Evolutionary conservation across 2,888 invertebrate species (phyloP).

Genomic region (Baronia brevicornis): DNA sequence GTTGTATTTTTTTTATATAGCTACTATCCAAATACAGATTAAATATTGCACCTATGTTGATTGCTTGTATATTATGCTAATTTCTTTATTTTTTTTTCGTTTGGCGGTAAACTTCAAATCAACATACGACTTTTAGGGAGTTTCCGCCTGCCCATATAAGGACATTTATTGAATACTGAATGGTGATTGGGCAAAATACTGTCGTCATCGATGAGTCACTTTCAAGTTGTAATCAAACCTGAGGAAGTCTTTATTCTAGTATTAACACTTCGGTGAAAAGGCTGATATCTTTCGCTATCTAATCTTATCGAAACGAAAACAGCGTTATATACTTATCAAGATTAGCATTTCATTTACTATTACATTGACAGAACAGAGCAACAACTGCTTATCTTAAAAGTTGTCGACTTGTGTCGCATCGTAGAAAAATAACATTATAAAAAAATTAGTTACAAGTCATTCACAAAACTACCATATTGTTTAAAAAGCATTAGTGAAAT

Average conservation of each 20-base stretch:
- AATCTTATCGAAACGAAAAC: constrained; percentile 32
- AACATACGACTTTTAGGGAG: constrained; percentile 31
- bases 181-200: constrained; percentile 69
- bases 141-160: constrained; percentile 77
- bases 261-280: constrained; percentile 24
- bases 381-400: constrained; percentile 40
- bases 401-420: constrained; percentile 37
- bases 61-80: not conserved
- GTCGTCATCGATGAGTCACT: constrained; percentile 62
- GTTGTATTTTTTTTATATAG: no score
- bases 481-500: no score
- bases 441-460: constrained; percentile 2
- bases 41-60: not conserved
- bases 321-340: constrained; percentile 27
- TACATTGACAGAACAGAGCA: constrained; percentile 26
- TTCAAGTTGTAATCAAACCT: constrained; percentile 35
- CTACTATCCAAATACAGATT: no score
- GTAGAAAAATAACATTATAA: constrained; percentile 9
- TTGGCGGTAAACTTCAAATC: constrained; percentile 43
- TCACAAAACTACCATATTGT: no score
- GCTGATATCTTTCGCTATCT: constrained; percentile 37
- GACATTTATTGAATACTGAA: constrained; percentile 75
- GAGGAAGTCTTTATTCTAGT: constrained; percentile 38
- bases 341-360: constrained; percentile 26
- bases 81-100: constrained; percentile 6